Percentiles rank a stretch among this genome's conserved stretches.
Conservation (phyloP, 2,888 invertebrate genomes). For the Ditula angustiorana region DNA sequence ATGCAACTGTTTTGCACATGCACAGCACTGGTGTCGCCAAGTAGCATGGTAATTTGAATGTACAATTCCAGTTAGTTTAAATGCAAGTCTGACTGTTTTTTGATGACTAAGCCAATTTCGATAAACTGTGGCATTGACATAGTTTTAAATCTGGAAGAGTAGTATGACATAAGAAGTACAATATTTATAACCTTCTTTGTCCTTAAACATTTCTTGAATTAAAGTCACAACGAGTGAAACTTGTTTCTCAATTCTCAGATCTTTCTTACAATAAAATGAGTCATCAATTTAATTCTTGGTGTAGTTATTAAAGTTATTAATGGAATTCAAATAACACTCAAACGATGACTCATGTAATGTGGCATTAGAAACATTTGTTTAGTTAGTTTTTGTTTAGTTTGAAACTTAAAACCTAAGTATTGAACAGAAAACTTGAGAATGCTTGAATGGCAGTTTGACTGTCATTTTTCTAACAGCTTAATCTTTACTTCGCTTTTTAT, state of each 20-base stretch:
- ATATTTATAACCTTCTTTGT: background rate
- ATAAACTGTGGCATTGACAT: too few relatives aligned
- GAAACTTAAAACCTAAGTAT: too few relatives aligned
- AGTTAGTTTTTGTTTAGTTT: background rate
- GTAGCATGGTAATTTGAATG: too few relatives aligned
- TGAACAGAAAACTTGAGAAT: too few relatives aligned
- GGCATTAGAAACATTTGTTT: background rate
- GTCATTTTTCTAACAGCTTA: too few relatives aligned
- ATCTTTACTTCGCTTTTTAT: too few relatives aligned
- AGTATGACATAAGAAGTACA: background rate
- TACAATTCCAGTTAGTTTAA: too few relatives aligned
- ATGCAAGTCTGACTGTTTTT: too few relatives aligned
- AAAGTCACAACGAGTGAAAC: background rate
- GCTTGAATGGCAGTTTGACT: too few relatives aligned
- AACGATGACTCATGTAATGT: conserved; percentile 24
- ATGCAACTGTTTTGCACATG: too few relatives aligned
- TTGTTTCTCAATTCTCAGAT: conserved; percentile 8
- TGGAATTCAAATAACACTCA: conserved; percentile 24
- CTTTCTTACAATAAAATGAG: conserved; percentile 15
- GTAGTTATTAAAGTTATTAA: conserved; percentile 2
- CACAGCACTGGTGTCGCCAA: too few relatives aligned
- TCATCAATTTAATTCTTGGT: conserved; percentile 11
- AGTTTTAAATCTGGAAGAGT: background rate
- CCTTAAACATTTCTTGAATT: background rate
- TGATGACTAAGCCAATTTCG: too few relatives aligned